Conservation (phyloP, 2,113 vertebrate species). For the Nestor notabilis region DNA sequence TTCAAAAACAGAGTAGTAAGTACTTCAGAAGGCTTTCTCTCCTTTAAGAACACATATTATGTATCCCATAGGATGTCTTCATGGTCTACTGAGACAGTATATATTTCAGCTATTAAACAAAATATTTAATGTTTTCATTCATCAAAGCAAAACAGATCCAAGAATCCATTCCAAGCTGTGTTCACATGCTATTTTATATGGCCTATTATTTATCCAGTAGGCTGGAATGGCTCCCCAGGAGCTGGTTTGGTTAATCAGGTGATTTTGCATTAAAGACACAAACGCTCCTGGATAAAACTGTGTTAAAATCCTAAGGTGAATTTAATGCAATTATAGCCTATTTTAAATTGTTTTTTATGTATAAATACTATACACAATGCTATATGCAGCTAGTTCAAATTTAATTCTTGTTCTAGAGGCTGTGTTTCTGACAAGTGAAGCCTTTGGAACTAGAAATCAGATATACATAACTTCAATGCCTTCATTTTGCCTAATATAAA, state of each 20-base stretch:
- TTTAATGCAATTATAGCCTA: neutral
- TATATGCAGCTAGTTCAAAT: neutral
- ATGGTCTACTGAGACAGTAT: neutral
- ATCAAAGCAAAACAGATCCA: neutral
- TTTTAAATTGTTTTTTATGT: neutral
- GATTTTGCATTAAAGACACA: conserved; percentile 28
- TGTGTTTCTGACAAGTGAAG: neutral
- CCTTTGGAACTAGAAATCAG: neutral
- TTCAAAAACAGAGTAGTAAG: neutral
- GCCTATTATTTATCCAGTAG: conserved; percentile 38
- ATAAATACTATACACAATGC: neutral
- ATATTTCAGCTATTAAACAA: conserved; percentile 29
- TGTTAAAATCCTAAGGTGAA: neutral
- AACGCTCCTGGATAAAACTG: neutral
- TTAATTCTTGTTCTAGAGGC: neutral
- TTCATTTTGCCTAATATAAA: neutral
- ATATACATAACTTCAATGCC: neutral
- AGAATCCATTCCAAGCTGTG: conserved; percentile 3
- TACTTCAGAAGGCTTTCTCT: neutral
- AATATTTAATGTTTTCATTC: conserved; percentile 28
- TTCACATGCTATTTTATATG: conserved; percentile 8
- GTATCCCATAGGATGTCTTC: neutral
- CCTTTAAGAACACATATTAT: neutral
- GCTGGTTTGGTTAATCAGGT: conserved; percentile 22
- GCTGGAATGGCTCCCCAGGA: conserved; percentile 22